A percentile compares a stretch with the other conserved stretches of the same genome.
Evolutionary conservation across 1,140 invertebrate genomes (phyloP).

Genomic region (Bacillus rossius): DNA sequence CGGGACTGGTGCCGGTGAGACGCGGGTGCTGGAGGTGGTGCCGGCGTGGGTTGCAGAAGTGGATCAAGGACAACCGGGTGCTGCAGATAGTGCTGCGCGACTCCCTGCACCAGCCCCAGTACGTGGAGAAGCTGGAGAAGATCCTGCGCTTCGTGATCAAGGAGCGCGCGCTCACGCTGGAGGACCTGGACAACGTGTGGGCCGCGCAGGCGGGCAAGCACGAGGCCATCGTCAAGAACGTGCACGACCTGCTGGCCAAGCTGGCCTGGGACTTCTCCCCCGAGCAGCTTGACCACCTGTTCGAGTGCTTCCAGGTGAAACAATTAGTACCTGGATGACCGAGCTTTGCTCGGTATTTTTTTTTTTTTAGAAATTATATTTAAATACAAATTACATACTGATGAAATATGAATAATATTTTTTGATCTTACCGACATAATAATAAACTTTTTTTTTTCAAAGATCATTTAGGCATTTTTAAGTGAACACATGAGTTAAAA

Average conservation of each 20-base stretch:
- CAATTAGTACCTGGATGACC: too few species aligned
- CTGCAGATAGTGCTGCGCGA: constrained; percentile 93
- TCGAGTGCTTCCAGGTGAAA: constrained; percentile 94
- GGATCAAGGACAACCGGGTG: constrained; percentile 95
- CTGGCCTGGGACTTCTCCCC: constrained; percentile 97
- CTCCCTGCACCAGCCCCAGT: constrained; percentile 95
- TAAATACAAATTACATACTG: too few species aligned
- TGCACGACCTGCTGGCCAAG: constrained; percentile 94
- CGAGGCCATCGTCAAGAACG: constrained; percentile 94
- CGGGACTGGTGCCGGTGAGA: too few species aligned
- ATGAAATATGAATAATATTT: too few species aligned
- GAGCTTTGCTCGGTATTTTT: too few species aligned
- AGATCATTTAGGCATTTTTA: too few species aligned
- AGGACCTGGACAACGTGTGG: constrained; percentile 94
- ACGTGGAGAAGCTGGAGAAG: constrained; percentile 97
- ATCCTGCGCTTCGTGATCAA: constrained; percentile 96
- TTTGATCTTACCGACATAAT: too few species aligned
- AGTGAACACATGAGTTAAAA: too few species aligned
- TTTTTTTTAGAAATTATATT: too few species aligned
- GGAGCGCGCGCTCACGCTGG: constrained; percentile 83
- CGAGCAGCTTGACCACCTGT: constrained; percentile 94
- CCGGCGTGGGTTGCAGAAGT: constrained; percentile 74
- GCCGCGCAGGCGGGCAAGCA: constrained; percentile 92
- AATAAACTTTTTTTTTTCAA: too few species aligned
- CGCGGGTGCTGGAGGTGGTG: too few species aligned